Evolutionary conservation across 1,140 invertebrate species (phyloP), one percentile per base, ranked within the genome.

Genomic region (Drosophila littoralis): DNA sequence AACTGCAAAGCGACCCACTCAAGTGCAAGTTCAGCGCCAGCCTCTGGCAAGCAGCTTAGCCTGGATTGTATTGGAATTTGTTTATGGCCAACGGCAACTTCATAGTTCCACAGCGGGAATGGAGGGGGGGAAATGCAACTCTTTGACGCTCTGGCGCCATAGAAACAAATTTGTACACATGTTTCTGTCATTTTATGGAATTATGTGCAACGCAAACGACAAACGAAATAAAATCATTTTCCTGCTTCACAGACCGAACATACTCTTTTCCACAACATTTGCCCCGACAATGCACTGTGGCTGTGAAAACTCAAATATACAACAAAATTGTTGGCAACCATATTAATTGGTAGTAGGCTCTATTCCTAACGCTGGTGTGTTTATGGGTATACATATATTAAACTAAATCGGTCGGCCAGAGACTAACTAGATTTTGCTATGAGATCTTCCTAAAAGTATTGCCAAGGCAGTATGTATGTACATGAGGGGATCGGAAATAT

Each of bases 131-230:
- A 6, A 28, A 13, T n/a, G 42, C 40, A 57, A 42, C 58, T 70
- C 43, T 45, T 51, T 48, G 28, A 33, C 64, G 17, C 15, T 57
- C 15, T 66, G 74, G 74, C 75, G 73, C 70, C 59, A 75, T 64
- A 54, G 73, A 74, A 77, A 86, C 84, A 88, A 88, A 88, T 89
- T 88, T 80, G 80, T 84, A 84, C 83, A 88, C 84, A 88, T 88
- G 83, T 88, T 88, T 84, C 85, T 88, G 84, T 88, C 83, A 89
- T 80, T 88, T 89, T 80, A 82, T 84, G 77, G 84, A 89, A 89
- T 89, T 88, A 88, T 88, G 79, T 59, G 76, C 80, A 84, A 68
- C 68, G 65, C 70, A 74, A 79, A 71, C 69, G 75, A 82, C 79
- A 86, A 73, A 64, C 76, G 79, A 79, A 86, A 83, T 88, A 86